These are phyloP conservation scores for Microchrysa polita DNA, from an alignment of 2,888 invertebrate species.

Conservation along the genomic window DNA sequence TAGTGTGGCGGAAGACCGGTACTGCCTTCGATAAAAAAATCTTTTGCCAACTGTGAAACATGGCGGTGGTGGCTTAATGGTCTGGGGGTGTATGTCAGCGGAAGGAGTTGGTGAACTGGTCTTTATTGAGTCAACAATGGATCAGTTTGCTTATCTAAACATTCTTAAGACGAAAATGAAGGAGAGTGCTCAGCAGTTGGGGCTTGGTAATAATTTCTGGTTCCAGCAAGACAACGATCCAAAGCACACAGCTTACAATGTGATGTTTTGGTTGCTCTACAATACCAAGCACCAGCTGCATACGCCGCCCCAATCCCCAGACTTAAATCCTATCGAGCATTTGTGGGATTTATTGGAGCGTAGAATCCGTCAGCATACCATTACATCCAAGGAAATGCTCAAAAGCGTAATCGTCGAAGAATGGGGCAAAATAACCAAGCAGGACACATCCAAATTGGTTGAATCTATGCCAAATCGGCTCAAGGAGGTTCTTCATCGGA, in stretches of 20 bases:
- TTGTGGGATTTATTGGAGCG: not conserved
- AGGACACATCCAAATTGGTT: slow-evolving; percentile 23
- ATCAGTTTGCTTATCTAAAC: not conserved
- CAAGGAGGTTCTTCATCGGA: slow-evolving; percentile 2
- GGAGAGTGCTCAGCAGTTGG: no score
- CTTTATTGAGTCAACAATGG: not conserved
- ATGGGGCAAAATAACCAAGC: slow-evolving; percentile 31
- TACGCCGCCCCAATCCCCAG: no score
- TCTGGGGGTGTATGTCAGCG: not conserved
- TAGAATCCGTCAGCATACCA: slow-evolving; percentile 41
- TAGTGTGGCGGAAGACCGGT: not conserved
- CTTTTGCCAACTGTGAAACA: no score
- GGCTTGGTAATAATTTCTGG: no score
- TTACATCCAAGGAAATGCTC: slow-evolving; percentile 25
- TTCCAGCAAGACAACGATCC: not conserved
- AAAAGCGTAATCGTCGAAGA: slow-evolving; percentile 23
- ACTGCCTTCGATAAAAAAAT: not conserved
- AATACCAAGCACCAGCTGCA: no score
- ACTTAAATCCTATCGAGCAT: no score
- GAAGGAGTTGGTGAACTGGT: not conserved
- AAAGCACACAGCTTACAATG: slow-evolving; percentile 3
- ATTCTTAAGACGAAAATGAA: no score
- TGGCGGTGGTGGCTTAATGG: no score
- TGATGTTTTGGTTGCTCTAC: not conserved
- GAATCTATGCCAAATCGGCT: slow-evolving; percentile 24